These are phyloP conservation scores for Cephus pulcher DNA, from an alignment of 2,888 invertebrate genomes.

Conservation along the genomic window DNA sequence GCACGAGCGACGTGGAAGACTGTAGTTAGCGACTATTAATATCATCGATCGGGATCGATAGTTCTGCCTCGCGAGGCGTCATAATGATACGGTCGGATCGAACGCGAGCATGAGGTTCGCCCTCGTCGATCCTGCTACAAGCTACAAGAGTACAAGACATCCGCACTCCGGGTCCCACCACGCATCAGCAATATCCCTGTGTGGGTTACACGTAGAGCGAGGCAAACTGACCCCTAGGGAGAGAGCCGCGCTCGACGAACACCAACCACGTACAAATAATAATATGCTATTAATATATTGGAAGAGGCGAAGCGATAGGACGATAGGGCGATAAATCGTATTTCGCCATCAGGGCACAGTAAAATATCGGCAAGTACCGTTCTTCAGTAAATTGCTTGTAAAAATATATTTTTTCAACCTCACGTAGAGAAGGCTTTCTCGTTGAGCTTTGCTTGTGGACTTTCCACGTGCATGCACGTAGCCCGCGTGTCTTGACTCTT, in stretches of 20 bases:
- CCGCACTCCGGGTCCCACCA: conserved; percentile 8
- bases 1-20: conserved; percentile 47
- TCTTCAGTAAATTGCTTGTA: not conserved
- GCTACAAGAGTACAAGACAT: too few relatives aligned
- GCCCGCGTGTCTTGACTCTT: too few relatives aligned
- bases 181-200: conserved; percentile 29
- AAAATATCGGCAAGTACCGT: not conserved
- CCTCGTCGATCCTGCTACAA: conserved; percentile 38
- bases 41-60: conserved; percentile 62
- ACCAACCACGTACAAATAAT: conserved; percentile 46
- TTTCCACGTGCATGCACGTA: too few relatives aligned
- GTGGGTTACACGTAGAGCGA: too few relatives aligned
- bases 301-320: conserved; percentile 22
- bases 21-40: conserved; percentile 64
- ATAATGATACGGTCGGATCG: conserved; percentile 58
- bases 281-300: conserved; percentile 50
- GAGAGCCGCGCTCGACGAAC: conserved; percentile 22
- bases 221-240: too few relatives aligned
- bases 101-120: conserved; percentile 18
- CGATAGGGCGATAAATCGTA: conserved; percentile 4
- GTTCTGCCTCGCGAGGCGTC: conserved; percentile 56
- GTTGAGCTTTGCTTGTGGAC: too few relatives aligned
- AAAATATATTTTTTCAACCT: too few relatives aligned
- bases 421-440: too few relatives aligned
- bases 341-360: not conserved